Conservation (phyloP, 2,113 vertebrate genomes). For the Pedionomus torquatus region DNA sequence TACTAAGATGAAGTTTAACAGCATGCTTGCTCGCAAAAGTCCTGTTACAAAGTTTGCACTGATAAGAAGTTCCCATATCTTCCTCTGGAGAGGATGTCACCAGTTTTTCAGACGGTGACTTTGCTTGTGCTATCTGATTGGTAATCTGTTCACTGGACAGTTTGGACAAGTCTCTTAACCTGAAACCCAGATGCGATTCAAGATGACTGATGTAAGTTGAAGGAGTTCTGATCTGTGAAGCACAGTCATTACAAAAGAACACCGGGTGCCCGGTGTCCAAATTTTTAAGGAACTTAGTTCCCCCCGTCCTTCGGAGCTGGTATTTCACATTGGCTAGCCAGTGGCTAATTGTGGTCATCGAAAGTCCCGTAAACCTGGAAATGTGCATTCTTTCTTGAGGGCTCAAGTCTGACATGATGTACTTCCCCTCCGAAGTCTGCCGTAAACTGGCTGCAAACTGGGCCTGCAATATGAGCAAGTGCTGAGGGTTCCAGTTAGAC, state of each 20-base stretch:
- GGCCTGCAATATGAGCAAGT: constrained; percentile 96
- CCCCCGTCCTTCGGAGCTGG: constrained; percentile 97
- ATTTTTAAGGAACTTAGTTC: constrained; percentile 99
- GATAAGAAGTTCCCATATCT: constrained; percentile 87
- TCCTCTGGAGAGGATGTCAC: constrained; percentile 90
- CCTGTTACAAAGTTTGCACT: constrained; percentile 99
- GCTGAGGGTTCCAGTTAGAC: constrained; percentile 99
- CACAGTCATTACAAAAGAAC: constrained; percentile 99
- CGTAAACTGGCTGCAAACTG: constrained; percentile 97
- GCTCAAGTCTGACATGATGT: constrained; percentile 98
- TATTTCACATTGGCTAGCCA: constrained; percentile 99
- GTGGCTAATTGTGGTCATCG: constrained; percentile 99
- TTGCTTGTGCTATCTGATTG: constrained; percentile 91
- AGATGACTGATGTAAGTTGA: constrained; percentile 98
- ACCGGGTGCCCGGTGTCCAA: constrained; percentile 97
- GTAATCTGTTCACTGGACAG: constrained; percentile 93
- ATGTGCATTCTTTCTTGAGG: constrained; percentile 99
- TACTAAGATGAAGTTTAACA: constrained; percentile 98
- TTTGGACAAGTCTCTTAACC: constrained; percentile 95
- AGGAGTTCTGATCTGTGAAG: constrained; percentile 97
- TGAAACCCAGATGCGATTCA: constrained; percentile 97
- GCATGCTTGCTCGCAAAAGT: constrained; percentile 99
- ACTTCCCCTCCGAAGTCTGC: constrained; percentile 95
- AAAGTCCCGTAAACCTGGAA: constrained; percentile 97
- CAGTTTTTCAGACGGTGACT: constrained; percentile 94